phyloP scores from a whole-genome alignment of 2,797 vertebrate species.

The Acanthornis magna region DNA sequence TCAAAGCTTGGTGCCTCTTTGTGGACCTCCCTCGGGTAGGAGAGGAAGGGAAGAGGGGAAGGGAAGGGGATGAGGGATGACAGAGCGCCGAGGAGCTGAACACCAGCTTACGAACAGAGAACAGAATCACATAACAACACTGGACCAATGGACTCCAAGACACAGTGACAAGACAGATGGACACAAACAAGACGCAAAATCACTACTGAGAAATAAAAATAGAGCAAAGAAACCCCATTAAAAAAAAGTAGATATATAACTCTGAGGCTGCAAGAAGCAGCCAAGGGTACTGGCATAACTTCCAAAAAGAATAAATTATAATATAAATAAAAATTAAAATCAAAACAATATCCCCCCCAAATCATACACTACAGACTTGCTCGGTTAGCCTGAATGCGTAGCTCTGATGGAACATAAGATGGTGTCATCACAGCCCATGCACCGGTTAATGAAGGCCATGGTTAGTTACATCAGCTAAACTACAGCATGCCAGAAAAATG shows the following conservation, averaged over 20 bases:
- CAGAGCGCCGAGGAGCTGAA: conserved; percentile 66
- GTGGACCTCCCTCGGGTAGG: conserved; percentile 77
- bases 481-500: conserved; percentile 86
- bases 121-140: conserved; percentile 88
- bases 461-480: conserved; percentile 77
- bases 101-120: conserved; percentile 86
- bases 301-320: conserved; percentile 56
- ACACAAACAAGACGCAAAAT: conserved; percentile 67
- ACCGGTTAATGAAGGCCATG: conserved; percentile 73
- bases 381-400: conserved; percentile 73
- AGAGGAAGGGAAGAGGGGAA: conserved; percentile 31
- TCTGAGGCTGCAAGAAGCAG: conserved; percentile 59
- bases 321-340: conserved; percentile 30
- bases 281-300: conserved; percentile 62
- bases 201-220: conserved; percentile 68
- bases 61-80: not conserved
- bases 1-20: conserved; percentile 80
- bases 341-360: conserved; percentile 66
- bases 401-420: conserved; percentile 80
- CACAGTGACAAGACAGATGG: conserved; percentile 75
- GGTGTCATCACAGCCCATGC: conserved; percentile 83
- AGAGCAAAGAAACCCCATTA: conserved; percentile 22
- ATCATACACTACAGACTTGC: conserved; percentile 74
- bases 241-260: conserved; percentile 34
- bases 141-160: conserved; percentile 72